These are phyloP conservation scores for Drosophila tristis DNA, from an alignment of 1,140 invertebrate species.

Conservation along the genomic window DNA sequence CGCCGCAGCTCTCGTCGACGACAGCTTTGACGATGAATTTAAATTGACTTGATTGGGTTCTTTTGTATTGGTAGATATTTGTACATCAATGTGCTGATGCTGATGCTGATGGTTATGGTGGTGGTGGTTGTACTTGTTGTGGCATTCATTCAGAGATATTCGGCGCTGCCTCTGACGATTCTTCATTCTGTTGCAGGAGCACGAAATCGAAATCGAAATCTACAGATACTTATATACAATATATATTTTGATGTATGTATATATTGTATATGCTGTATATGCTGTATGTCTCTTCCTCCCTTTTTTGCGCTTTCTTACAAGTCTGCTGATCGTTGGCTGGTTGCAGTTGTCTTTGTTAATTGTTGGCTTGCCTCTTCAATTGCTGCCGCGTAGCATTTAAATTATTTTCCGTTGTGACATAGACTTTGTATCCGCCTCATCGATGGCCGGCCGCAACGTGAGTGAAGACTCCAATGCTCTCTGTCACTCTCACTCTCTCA, in stretches of 20 bases:
- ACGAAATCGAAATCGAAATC: no score
- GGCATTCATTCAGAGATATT: conserved; percentile 71
- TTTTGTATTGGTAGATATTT: conserved; percentile 81
- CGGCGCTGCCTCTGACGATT: conserved; percentile 51
- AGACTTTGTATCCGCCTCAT: conserved; percentile 52
- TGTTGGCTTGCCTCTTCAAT: conserved; percentile 56
- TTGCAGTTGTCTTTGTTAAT: conserved; percentile 60
- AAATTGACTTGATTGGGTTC: conserved; percentile 81
- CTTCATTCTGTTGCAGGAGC: conserved; percentile 66
- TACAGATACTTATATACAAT: no score
- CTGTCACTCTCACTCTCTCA: conserved; percentile 39
- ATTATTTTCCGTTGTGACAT: conserved; percentile 62
- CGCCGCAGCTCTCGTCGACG: conserved; percentile 31
- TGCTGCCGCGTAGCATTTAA: conserved; percentile 64
- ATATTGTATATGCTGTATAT: conserved; percentile 8
- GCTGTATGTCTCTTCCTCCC: conserved; percentile 13
- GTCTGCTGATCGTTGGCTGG: conserved; percentile 12
- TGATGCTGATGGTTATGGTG: no score
- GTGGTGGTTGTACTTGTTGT: conserved; percentile 47
- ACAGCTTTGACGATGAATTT: conserved; percentile 72
- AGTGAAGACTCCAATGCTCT: conserved; percentile 24
- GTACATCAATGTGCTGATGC: conserved; percentile 55
- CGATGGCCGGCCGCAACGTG: conserved; percentile 26
- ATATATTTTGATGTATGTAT: conserved; percentile 7
- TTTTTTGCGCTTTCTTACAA: conserved; percentile 16